Evolutionary conservation across 2,113 vertebrate species (phyloP).

Genomic region (Tichodroma muraria): DNA sequence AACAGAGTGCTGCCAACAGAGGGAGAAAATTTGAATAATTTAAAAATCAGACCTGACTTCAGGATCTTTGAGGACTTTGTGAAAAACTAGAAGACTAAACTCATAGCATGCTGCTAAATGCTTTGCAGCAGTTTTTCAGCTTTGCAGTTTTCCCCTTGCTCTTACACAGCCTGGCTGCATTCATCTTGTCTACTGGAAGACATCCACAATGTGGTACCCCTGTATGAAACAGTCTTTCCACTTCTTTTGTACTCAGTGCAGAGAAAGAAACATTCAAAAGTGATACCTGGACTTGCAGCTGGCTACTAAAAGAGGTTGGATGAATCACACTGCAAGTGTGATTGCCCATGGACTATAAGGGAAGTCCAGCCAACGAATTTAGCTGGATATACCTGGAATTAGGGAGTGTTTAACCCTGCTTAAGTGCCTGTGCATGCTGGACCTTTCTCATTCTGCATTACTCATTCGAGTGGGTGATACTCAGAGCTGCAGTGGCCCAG

Average conservation of each 20-base stretch:
- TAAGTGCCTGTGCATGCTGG: background rate
- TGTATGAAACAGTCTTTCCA: background rate
- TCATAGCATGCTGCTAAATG: background rate
- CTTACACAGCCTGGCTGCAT: background rate
- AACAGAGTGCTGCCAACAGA: background rate
- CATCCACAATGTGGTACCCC: background rate
- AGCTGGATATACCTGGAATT: background rate
- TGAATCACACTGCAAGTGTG: background rate
- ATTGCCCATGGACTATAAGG: background rate
- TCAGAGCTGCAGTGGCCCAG: background rate
- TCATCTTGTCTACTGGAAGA: background rate
- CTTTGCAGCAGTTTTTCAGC: background rate
- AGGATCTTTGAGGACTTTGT: background rate
- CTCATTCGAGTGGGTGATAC: background rate
- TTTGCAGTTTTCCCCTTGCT: background rate
- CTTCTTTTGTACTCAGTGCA: background rate
- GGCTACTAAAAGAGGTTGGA: background rate
- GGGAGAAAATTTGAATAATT: slow-evolving; percentile 4
- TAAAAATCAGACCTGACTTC: background rate
- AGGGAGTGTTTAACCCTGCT: background rate
- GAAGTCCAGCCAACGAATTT: background rate
- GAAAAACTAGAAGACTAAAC: background rate
- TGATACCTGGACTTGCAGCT: background rate
- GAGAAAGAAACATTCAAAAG: background rate
- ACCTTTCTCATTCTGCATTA: background rate